These are phyloP conservation scores for Crambe crambe DNA, from an alignment of 37 sponge, comb jelly and placozoan species.

Conservation along the genomic window DNA sequence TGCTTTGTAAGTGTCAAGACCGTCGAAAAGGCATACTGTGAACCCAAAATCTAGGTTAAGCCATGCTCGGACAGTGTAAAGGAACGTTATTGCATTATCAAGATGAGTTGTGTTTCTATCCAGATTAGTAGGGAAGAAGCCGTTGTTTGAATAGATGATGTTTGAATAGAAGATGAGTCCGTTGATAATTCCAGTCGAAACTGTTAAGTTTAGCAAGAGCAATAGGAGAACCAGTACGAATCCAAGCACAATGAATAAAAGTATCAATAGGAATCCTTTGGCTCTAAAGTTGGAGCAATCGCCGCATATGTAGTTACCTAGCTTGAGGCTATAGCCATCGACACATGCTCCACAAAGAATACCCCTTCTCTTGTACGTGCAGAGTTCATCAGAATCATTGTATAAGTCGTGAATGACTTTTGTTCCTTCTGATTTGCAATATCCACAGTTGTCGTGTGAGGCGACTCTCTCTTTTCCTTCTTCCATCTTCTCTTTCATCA, in stretches of 20 bases:
- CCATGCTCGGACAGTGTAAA: background rate
- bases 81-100: background rate
- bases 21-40: conserved; percentile 12
- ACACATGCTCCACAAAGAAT: background rate
- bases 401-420: background rate
- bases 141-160: background rate
- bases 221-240: background rate
- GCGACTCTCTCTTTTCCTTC: too few relatives aligned
- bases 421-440: background rate
- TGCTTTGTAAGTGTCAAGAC: background rate
- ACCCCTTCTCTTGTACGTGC: background rate
- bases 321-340: background rate
- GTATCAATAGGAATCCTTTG: background rate
- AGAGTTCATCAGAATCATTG: background rate
- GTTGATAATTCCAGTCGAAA: background rate
- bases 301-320: background rate
- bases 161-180: background rate
- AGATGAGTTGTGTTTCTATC: background rate
- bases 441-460: background rate
- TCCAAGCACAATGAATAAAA: background rate
- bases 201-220: background rate
- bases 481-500: background rate
- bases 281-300: background rate
- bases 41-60: background rate
- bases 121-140: background rate